Percentiles rank a stretch among this genome's conserved stretches.
Conservation (phyloP, 2,797 vertebrate species). For the Diceros bicornis region DNA sequence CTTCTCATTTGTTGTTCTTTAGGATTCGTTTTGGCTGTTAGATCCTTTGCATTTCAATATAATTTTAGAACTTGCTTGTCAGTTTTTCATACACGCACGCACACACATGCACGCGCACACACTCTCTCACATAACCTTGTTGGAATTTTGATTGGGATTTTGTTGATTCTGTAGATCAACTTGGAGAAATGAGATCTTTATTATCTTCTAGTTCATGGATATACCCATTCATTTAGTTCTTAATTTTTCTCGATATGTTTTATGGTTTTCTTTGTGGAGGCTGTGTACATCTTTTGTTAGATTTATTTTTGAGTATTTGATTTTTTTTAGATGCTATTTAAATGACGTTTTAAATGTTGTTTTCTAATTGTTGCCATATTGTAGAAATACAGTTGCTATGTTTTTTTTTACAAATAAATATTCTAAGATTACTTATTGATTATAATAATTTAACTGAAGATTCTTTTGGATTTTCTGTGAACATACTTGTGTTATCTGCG, state of each 20-base stretch:
- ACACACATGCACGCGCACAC: no score
- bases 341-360: neutral
- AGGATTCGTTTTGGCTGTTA: neutral
- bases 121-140: neutral
- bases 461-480: neutral
- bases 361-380: neutral
- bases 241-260: neutral
- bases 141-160: slow-evolving; percentile 54
- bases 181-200: slow-evolving; percentile 52
- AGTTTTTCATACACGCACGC: neutral
- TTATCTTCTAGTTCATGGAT: neutral
- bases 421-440: neutral
- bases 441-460: neutral
- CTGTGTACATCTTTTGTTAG: neutral
- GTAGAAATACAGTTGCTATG: neutral
- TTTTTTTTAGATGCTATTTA: slow-evolving; percentile 21
- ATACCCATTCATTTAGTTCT: slow-evolving; percentile 17
- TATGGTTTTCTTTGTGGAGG: neutral
- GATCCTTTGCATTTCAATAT: neutral
- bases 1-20: neutral
- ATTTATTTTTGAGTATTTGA: slow-evolving; percentile 15
- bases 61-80: neutral
- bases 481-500: neutral
- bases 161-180: neutral
- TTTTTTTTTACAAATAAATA: neutral